Evolutionary conservation across 1,140 invertebrate species (phyloP).

Genomic region (Harpegnathos saltator): DNA sequence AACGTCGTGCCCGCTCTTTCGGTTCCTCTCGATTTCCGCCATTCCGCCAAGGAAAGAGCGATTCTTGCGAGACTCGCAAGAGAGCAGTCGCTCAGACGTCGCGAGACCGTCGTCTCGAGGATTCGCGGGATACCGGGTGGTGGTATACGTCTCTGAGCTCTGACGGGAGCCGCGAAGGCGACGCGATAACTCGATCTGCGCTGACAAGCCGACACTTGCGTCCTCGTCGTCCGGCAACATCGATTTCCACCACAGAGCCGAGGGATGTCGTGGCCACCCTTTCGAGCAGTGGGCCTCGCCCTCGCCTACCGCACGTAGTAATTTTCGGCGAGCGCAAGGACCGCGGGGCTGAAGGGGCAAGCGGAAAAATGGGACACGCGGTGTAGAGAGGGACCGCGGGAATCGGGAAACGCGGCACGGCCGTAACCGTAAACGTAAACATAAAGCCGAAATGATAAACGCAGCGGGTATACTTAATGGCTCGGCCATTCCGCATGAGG

Average conservation of each 20-base stretch:
- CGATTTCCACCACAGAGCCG: not conserved
- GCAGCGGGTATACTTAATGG: constrained; percentile 72
- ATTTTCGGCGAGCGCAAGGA: constrained; percentile 28
- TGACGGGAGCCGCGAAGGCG: too few relatives aligned
- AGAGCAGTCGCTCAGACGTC: too few relatives aligned
- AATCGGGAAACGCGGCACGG: constrained; percentile 54
- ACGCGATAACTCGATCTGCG: too few relatives aligned
- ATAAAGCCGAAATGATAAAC: constrained; percentile 75
- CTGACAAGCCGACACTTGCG: not conserved
- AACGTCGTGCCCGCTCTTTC: too few relatives aligned
- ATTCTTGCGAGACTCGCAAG: too few relatives aligned
- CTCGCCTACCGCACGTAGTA: constrained; percentile 29
- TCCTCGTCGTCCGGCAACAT: constrained; percentile 10
- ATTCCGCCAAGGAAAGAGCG: too few relatives aligned
- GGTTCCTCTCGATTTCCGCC: too few relatives aligned
- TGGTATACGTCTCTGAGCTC: too few relatives aligned
- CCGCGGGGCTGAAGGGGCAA: not conserved
- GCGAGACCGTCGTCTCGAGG: too few relatives aligned
- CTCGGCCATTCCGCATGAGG: constrained; percentile 42
- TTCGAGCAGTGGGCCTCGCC: constrained; percentile 12
- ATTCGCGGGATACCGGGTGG: too few relatives aligned
- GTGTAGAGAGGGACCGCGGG: not conserved
- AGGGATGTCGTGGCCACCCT: constrained; percentile 8
- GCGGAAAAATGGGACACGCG: constrained; percentile 1
- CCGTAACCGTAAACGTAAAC: constrained; percentile 70